A percentile compares a stretch with the other conserved stretches of the same genome.
These are phyloP conservation scores for Troides helena DNA, from an alignment of 2,888 invertebrate species.

Conservation along the genomic window DNA sequence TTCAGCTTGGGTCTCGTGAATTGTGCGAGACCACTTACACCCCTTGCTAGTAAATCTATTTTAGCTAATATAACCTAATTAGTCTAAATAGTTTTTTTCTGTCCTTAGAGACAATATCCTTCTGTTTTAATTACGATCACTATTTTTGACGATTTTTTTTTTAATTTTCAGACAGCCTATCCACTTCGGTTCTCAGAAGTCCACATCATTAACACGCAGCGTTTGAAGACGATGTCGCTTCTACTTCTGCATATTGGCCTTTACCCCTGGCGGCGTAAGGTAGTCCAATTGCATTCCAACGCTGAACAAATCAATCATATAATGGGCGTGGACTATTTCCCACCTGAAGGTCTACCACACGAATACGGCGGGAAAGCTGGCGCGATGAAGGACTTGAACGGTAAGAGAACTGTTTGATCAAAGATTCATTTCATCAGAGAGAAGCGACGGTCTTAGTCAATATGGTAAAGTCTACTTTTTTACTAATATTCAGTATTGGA, in stretches of 20 bases:
- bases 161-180: constrained; percentile 83
- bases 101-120: too few relatives aligned
- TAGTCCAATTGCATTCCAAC: constrained; percentile 58
- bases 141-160: too few relatives aligned
- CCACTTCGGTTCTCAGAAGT: constrained; percentile 91
- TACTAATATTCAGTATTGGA: too few relatives aligned
- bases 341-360: constrained; percentile 86
- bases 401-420: constrained; percentile 53
- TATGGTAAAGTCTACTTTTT: not conserved
- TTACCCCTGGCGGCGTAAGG: constrained; percentile 69
- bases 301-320: constrained; percentile 58
- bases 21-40: too few relatives aligned
- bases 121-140: too few relatives aligned
- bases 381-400: constrained; percentile 85
- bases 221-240: constrained; percentile 84
- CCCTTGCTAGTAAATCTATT: too few relatives aligned
- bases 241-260: constrained; percentile 74
- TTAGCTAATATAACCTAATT: too few relatives aligned
- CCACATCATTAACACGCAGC: constrained; percentile 88
- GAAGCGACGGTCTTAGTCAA: not conserved
- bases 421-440: not conserved
- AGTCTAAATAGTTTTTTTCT: too few relatives aligned
- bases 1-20: too few relatives aligned
- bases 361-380: constrained; percentile 92
- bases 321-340: constrained; percentile 81